These are phyloP conservation scores for Pachydiplax longipennis DNA, from an alignment of 2,888 invertebrate genomes.

Conservation along the genomic window DNA sequence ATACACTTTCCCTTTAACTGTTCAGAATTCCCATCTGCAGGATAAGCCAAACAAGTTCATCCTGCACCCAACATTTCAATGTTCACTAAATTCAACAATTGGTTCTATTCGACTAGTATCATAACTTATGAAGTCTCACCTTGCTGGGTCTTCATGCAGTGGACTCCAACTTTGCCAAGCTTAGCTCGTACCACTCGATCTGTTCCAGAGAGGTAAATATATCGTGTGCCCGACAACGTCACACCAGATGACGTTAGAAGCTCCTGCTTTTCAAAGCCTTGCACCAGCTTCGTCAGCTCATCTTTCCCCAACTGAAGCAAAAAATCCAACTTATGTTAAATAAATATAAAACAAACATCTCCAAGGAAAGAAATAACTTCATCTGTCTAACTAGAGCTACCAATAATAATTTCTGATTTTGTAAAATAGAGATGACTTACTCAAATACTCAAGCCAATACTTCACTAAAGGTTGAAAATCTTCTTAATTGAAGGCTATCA, in stretches of 20 bases:
- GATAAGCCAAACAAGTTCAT: background rate
- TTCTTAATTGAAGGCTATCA: no score
- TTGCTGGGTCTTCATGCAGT: constrained; percentile 96
- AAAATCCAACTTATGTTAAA: constrained; percentile 45
- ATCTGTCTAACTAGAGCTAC: no score
- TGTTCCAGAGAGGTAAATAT: constrained; percentile 94
- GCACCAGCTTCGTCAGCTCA: constrained; percentile 87
- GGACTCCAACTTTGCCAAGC: constrained; percentile 91
- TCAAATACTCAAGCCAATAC: no score
- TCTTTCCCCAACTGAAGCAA: constrained; percentile 86
- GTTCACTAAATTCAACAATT: no score
- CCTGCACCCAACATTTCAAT: no score
- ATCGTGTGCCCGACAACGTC: constrained; percentile 89
- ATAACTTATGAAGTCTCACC: constrained; percentile 64
- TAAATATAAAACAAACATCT: background rate
- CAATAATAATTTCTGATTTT: no score
- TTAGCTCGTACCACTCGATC: constrained; percentile 93
- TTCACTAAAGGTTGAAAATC: no score
- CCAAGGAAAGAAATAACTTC: no score
- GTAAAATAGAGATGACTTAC: no score
- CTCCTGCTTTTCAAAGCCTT: constrained; percentile 90
- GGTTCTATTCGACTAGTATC: no score
- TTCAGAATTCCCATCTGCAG: no score
- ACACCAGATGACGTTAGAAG: constrained; percentile 89
- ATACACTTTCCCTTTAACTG: no score